Base-by-base conservation (phyloP, 2,888 invertebrate genomes). In the Parelbella ahira region DNA sequence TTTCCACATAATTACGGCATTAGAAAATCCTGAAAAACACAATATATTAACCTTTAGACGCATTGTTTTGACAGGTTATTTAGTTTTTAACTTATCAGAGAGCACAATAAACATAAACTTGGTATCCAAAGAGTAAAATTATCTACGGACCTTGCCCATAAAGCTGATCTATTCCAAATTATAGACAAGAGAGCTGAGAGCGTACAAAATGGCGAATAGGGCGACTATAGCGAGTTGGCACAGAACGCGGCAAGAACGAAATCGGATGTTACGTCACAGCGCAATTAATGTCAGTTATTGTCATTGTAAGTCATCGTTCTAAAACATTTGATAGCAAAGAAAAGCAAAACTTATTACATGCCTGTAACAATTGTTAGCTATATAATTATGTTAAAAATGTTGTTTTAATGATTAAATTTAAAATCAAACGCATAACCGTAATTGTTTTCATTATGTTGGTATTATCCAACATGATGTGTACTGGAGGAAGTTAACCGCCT, bases 111-210 rank as follows among this genome's bases (percentile, higher is more conserved):
- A 58, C 47, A n/a, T 64, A 55, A 51, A 58, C 47, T 51, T 56
- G 53, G 57, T 64, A 67, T 73, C 83, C 87, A 87, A 82, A 87
- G 86, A 87, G 82, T 75, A 82, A 77, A 79, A 82, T 86, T 83
- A 88, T 88, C 88, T 87, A 88, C 88, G 84, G 87, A 80, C 80
- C 83, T 70, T 78, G 74, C 68, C 77, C 86, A 84, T 83, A 86
- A 83, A 82, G 73, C 71, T 73, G 69, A 78, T 77, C 83, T 83
- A 86, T 80, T 73, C 68, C 74, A 73, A 81, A 78, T 77, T 77
- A 84, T 86, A 87, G 86, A 88, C 86, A 84, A 83, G 73, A 76
- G 71, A 76, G 65, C 63, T 65, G 73, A 76, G 71, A 76, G 65
- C 63, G 65, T 63, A 60, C 61, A 81, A 83, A 78, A 84, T 86